These are phyloP conservation scores for Enoplosus armatus DNA, from an alignment of 2,797 vertebrate species.

Conservation along the genomic window DNA sequence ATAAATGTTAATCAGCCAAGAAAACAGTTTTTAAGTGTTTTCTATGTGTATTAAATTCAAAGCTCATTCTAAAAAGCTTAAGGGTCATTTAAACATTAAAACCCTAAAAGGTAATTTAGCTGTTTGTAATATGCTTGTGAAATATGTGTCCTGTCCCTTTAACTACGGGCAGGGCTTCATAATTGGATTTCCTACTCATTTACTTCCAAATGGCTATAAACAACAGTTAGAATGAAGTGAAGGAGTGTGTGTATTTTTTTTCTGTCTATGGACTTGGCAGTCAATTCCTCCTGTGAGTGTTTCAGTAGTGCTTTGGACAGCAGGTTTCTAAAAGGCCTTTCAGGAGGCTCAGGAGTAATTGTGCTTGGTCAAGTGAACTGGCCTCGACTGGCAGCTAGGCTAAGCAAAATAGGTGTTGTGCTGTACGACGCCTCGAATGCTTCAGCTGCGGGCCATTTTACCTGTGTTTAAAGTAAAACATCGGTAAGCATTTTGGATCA, in stretches of 20 bases:
- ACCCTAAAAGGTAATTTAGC: slow-evolving; percentile 67
- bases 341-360: slow-evolving; percentile 81
- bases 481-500: slow-evolving; percentile 48
- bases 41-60: slow-evolving; percentile 28
- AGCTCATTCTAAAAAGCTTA: slow-evolving; percentile 51
- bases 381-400: slow-evolving; percentile 76
- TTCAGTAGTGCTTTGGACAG: slow-evolving; percentile 85
- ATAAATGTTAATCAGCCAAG: neutral
- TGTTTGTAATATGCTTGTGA: slow-evolving; percentile 66
- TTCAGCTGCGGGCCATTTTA: slow-evolving; percentile 45
- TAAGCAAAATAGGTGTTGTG: slow-evolving; percentile 82
- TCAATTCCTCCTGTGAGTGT: slow-evolving; percentile 82
- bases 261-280: slow-evolving; percentile 66
- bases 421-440: slow-evolving; percentile 62
- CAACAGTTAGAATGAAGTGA: slow-evolving; percentile 83
- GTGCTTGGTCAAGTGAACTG: slow-evolving; percentile 85
- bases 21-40: slow-evolving; percentile 33
- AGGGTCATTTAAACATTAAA: slow-evolving; percentile 70
- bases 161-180: slow-evolving; percentile 79
- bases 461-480: slow-evolving; percentile 40
- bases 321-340: slow-evolving; percentile 85
- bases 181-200: slow-evolving; percentile 85
- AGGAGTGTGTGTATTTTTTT: slow-evolving; percentile 37
- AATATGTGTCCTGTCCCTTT: slow-evolving; percentile 71
- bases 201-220: slow-evolving; percentile 84